A percentile compares a stretch with the other conserved stretches of the same genome.
These are phyloP conservation scores for Furcifer pardalis DNA, from an alignment of 2,797 vertebrate genomes.

Conservation along the genomic window DNA sequence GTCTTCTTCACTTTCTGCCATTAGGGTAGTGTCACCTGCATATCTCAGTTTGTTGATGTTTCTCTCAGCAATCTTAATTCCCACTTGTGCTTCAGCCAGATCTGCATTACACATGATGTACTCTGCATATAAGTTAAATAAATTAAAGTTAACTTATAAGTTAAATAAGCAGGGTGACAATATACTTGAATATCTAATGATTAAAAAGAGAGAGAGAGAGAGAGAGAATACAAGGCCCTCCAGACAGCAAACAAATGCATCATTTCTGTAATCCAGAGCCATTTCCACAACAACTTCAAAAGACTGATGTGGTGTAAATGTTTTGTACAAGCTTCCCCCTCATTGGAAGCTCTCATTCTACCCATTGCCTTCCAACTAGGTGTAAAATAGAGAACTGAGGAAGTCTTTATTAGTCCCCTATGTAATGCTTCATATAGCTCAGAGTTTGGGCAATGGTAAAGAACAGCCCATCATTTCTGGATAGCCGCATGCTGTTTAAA, in stretches of 20 bases:
- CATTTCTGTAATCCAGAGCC: background rate
- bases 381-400: constrained; percentile 54
- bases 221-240: background rate
- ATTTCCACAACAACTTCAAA: background rate
- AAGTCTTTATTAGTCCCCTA: constrained; percentile 37
- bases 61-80: too few species aligned
- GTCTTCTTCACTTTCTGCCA: too few species aligned
- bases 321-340: background rate
- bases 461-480: fast-evolving
- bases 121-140: too few species aligned
- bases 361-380: constrained; percentile 33
- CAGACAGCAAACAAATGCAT: background rate
- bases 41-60: too few species aligned
- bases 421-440: constrained; percentile 58
- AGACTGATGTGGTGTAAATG: background rate
- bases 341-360: background rate
- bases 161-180: too few species aligned
- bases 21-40: too few species aligned
- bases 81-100: too few species aligned
- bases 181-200: background rate
- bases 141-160: too few species aligned
- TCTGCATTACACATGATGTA: too few species aligned
- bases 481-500: constrained; percentile 60
- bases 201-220: background rate
- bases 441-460: background rate